phyloP scores from a whole-genome alignment of 2,113 vertebrate genomes.

The Chloropsis hardwickii region DNA sequence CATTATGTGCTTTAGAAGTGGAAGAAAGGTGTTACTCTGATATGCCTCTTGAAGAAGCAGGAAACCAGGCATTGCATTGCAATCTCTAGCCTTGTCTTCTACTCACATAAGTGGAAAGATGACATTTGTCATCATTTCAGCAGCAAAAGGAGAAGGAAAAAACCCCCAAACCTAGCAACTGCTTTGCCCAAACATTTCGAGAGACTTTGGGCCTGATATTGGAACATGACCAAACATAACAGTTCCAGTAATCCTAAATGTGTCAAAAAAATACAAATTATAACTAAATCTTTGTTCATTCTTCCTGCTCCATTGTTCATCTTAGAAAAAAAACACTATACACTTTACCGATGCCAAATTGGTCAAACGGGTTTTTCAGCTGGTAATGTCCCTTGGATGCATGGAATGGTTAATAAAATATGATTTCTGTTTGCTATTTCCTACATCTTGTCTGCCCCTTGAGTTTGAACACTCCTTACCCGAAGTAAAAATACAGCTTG shows the following conservation, averaged over 20 bases:
- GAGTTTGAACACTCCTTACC: background rate
- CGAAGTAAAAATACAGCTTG: background rate
- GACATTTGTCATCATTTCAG: background rate
- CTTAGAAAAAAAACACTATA: background rate
- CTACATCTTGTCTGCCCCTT: background rate
- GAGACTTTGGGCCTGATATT: background rate
- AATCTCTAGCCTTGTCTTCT: background rate
- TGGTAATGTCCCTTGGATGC: background rate
- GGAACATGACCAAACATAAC: background rate
- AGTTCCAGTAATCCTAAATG: background rate
- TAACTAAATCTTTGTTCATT: background rate
- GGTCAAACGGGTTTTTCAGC: background rate
- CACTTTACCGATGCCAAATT: background rate
- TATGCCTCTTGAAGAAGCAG: background rate
- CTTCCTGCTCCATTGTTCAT: background rate
- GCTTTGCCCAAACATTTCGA: background rate
- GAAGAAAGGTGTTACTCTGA: background rate
- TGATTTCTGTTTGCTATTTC: background rate
- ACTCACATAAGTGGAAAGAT: background rate
- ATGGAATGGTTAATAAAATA: background rate
- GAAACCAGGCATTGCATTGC: background rate
- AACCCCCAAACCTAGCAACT: fast-evolving
- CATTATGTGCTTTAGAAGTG: background rate
- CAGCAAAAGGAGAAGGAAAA: background rate
- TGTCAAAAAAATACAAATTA: background rate